Conservation (phyloP, 1,140 invertebrate species). For the Drosophila gunungcola region DNA sequence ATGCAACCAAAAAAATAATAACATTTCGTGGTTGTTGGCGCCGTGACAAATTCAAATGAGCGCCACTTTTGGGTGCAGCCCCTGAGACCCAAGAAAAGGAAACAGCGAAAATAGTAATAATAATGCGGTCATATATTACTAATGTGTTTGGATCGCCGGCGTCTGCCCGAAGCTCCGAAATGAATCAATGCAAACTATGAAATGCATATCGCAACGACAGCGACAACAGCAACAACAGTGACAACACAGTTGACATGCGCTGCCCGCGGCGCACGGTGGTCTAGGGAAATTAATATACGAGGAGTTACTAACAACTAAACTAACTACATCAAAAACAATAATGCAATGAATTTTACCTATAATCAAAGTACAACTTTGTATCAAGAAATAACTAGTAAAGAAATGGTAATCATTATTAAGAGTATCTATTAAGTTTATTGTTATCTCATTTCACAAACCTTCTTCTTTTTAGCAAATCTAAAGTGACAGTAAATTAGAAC, state of each 20-base stretch:
- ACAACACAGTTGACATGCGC: constrained; percentile 42
- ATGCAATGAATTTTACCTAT: not conserved
- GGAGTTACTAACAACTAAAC: too few species aligned
- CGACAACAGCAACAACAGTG: constrained; percentile 21
- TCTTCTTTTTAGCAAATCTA: too few species aligned
- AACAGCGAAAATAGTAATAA: constrained; percentile 20
- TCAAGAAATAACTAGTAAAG: too few species aligned
- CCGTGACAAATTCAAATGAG: constrained; percentile 63
- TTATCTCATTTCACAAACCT: too few species aligned
- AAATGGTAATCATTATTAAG: too few species aligned
- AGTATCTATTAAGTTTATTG: too few species aligned
- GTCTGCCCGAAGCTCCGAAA: constrained; percentile 43
- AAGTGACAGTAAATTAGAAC: too few species aligned
- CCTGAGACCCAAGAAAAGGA: constrained; percentile 4
- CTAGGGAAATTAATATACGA: too few species aligned
- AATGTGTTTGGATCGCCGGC: constrained; percentile 37
- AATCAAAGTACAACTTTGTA: too few species aligned
- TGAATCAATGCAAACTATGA: constrained; percentile 61
- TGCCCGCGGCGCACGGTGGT: constrained; percentile 27
- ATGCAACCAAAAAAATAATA: constrained; percentile 52
- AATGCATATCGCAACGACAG: constrained; percentile 52
- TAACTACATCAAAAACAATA: too few species aligned
- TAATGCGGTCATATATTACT: constrained; percentile 40
- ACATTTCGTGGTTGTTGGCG: constrained; percentile 43
- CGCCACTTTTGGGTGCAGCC: constrained; percentile 51